Percentiles rank a stretch among this genome's conserved stretches.
phyloP scores from a whole-genome alignment of 2,797 vertebrate genomes.

The Sebastes taczanowskii region DNA sequence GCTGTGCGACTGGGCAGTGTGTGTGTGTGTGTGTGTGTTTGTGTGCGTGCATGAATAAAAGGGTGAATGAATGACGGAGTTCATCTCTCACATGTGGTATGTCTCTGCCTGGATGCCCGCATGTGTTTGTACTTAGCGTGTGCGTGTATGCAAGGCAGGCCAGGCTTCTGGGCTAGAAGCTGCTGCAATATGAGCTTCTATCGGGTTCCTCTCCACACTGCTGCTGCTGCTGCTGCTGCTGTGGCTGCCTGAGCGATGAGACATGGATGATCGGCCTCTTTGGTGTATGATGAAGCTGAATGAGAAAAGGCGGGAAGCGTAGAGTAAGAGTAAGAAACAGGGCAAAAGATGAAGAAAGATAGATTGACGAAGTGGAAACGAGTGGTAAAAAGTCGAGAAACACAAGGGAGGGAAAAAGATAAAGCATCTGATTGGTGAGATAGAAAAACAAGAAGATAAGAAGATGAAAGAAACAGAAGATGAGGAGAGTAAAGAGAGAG shows the following conservation, averaged over 20 bases:
- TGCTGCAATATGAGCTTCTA: constrained; percentile 40
- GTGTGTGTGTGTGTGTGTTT: too few species aligned
- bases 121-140: constrained; percentile 67
- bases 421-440: neutral
- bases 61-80: constrained; percentile 32
- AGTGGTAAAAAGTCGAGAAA: constrained; percentile 1
- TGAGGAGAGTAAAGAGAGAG: neutral
- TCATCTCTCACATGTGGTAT: constrained; percentile 48
- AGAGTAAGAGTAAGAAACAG: neutral
- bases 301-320: neutral
- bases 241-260: constrained; percentile 16
- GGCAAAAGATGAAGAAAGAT: neutral
- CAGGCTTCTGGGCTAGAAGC: constrained; percentile 44
- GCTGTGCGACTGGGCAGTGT: too few species aligned
- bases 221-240: constrained; percentile 6
- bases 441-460: neutral
- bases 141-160: constrained; percentile 1
- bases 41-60: neutral
- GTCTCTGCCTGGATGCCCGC: constrained; percentile 36
- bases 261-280: constrained; percentile 34
- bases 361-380: neutral
- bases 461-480: neutral
- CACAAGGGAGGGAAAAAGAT: neutral
- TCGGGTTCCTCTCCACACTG: constrained; percentile 40
- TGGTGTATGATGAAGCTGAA: constrained; percentile 15